These are phyloP conservation scores for Macrostomum lignano DNA, from an alignment of 1,140 invertebrate genomes.

Conservation along the genomic window DNA sequence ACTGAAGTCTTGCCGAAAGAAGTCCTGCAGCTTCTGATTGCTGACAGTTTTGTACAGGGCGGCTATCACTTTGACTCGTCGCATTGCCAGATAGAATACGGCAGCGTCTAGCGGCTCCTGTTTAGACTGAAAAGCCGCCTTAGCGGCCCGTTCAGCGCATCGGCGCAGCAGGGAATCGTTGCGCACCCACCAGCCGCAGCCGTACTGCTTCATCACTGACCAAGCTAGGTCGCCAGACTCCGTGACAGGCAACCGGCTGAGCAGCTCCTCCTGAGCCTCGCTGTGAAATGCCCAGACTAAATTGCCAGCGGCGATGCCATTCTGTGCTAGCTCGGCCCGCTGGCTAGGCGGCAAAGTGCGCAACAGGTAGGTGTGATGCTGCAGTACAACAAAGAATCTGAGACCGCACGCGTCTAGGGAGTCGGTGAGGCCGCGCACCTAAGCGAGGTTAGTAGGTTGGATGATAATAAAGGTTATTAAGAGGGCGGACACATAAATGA, in stretches of 20 bases:
- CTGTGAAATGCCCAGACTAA: conserved; percentile 97
- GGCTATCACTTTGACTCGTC: conserved; percentile 82
- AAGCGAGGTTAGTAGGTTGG: too few relatives aligned
- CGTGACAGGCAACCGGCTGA: conserved; percentile 46
- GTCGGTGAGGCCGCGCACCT: too few relatives aligned
- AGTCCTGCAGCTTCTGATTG: conserved; percentile 66
- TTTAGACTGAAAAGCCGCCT: conserved; percentile 53
- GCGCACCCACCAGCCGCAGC: conserved; percentile 81
- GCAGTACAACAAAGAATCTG: conserved; percentile 75
- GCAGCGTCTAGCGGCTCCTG: conserved; percentile 85
- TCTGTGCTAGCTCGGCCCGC: conserved; percentile 42
- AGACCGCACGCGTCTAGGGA: conserved; percentile 87
- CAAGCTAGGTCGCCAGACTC: conserved; percentile 42
- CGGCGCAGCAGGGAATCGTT: conserved; percentile 50
- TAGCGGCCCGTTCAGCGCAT: conserved; percentile 61
- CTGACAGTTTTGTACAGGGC: conserved; percentile 53
- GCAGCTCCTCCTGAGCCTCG: conserved; percentile 72
- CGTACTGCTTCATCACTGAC: conserved; percentile 62
- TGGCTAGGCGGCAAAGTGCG: conserved; percentile 60
- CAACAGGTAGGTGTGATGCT: conserved; percentile 79
- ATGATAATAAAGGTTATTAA: too few relatives aligned
- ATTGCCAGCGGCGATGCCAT: conserved; percentile 64
- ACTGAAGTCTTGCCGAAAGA: conserved; percentile 74
- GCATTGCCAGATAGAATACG: conserved; percentile 87
- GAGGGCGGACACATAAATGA: too few relatives aligned